phyloP scores from a whole-genome alignment of 2,113 vertebrate species.

The Lophius piscatorius region DNA sequence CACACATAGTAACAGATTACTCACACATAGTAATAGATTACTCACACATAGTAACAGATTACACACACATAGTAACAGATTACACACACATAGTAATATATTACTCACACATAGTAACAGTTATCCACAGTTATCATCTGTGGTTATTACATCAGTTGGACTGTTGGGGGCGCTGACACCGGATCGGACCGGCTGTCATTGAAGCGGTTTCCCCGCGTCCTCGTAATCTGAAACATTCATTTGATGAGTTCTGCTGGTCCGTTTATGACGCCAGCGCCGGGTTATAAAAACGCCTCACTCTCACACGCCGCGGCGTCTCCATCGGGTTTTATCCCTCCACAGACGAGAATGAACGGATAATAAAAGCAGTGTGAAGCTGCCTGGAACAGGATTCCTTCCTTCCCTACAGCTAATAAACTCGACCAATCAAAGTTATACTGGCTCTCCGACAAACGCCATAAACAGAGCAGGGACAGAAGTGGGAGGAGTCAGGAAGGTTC shows the following conservation, averaged over 20 bases:
- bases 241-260: slow-evolving; percentile 44
- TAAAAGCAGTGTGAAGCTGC: slow-evolving; percentile 71
- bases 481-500: slow-evolving; percentile 65
- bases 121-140: too few relatives aligned
- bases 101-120: too few relatives aligned
- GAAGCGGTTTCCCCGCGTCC: slow-evolving; percentile 38
- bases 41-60: too few relatives aligned
- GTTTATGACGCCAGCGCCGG: slow-evolving; percentile 18
- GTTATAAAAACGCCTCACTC: slow-evolving; percentile 58
- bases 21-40: too few relatives aligned
- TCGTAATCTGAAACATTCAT: slow-evolving; percentile 47
- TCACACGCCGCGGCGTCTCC: too few relatives aligned
- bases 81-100: too few relatives aligned
- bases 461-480: slow-evolving; percentile 79
- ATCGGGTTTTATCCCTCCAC: slow-evolving; percentile 76
- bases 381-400: slow-evolving; percentile 53
- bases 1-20: too few relatives aligned
- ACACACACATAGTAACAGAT: too few relatives aligned
- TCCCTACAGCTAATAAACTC: slow-evolving; percentile 68
- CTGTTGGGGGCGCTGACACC: too few relatives aligned
- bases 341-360: slow-evolving; percentile 79
- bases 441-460: slow-evolving; percentile 72
- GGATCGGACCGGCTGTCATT: too few relatives aligned
- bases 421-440: slow-evolving; percentile 80
- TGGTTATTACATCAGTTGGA: too few relatives aligned